phyloP scores from a whole-genome alignment of 2,888 invertebrate species.

The Ophion costatus region DNA sequence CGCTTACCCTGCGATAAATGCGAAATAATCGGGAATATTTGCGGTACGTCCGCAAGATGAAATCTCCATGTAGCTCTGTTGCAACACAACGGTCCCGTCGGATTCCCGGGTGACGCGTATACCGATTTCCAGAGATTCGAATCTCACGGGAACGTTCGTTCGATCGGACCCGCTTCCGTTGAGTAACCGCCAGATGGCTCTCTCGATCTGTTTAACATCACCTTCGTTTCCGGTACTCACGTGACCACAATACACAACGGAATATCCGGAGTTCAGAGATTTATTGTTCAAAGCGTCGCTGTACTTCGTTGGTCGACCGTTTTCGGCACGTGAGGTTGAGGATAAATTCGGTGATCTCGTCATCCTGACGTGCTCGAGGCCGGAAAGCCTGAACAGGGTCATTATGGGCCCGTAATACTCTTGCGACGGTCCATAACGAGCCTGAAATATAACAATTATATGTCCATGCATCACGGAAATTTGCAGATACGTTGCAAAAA shows the following conservation, averaged over 20 bases:
- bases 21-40: conserved; percentile 85
- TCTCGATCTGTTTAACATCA: conserved; percentile 85
- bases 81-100: conserved; percentile 83
- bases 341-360: conserved; percentile 66
- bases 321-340: background rate
- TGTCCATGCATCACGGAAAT: background rate
- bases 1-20: conserved; percentile 87
- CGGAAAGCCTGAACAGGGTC: conserved; percentile 78
- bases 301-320: background rate
- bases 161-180: conserved; percentile 69
- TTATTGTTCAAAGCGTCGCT: background rate
- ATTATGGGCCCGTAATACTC: conserved; percentile 84
- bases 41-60: conserved; percentile 87
- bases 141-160: conserved; percentile 80
- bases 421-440: conserved; percentile 78
- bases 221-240: conserved; percentile 84
- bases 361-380: conserved; percentile 74
- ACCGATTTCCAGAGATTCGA: conserved; percentile 85
- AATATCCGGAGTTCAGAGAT: conserved; percentile 81
- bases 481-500: background rate
- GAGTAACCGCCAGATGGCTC: conserved; percentile 82
- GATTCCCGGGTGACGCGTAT: conserved; percentile 82
- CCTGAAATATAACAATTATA: conserved; percentile 70
- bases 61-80: conserved; percentile 87
- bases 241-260: conserved; percentile 84